Evolutionary conservation across 92 coral and sea anemone species (phyloP), one percentile per base, ranked within the genome.

Genomic region (Pocillopora meandrina): DNA sequence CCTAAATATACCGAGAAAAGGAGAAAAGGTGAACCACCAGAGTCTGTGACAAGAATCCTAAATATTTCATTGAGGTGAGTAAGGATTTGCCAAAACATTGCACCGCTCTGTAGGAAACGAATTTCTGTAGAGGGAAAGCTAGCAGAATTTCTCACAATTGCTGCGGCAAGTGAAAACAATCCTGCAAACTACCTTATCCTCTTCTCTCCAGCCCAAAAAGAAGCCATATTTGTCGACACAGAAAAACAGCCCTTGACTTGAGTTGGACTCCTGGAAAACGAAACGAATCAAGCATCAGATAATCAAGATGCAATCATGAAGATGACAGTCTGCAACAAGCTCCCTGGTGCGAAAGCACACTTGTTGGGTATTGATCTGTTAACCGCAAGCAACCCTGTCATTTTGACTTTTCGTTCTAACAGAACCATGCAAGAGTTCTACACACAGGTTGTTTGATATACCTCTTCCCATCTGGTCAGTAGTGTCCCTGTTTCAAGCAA

Each of bases 391-490:
- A 49, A 26, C 10, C 8, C 78, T 72, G 34, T 42, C 18, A 47
- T 61, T 56, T 83, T 74, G 61, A 62, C 65, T 83, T 73, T 63
- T 73, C 31, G 35, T 35, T 74, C 73, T 7, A 2, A 47, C 33
- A 74, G 64, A 64, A 61, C 42, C 71, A 0, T 36, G 64, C 15
- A 65, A 17, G 71, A 73, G 74, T 61, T 62, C 72, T 42, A 64
- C 79, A 65, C 36, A 61, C 80, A 58, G 78, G 42, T 33, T 8
- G 68, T 33, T n/a, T 19, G n/a, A 70, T 82, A 17, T 89, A 95
- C 99, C 98, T 97, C 99, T 61, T 97, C 99, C 99, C 99, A 97
- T 83, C 91, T 92, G 5, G 93, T 93, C 36, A 95, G 84, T 47
- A 75, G 55, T 55, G 99, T 91, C n/a, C 99, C 99, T 31, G 87